A percentile compares a stretch with the other conserved stretches of the same genome.
Evolutionary conservation across 2,888 invertebrate genomes (phyloP).

Genomic region (Phragmatobia fuliginosa): DNA sequence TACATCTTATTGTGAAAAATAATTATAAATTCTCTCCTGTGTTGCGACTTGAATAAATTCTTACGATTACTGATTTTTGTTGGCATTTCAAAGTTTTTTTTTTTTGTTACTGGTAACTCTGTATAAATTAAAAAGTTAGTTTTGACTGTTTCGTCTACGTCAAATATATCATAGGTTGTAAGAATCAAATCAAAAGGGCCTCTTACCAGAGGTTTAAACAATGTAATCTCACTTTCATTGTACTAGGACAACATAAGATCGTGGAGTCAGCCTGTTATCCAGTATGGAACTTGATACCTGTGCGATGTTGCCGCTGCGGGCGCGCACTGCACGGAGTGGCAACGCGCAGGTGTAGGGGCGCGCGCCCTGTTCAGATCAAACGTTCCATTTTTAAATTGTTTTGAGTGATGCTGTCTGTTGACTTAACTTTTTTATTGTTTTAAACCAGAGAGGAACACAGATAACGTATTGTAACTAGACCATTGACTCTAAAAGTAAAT

Average conservation of each 20-base stretch:
- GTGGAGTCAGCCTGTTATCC: conserved; percentile 11
- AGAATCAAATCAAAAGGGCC: neutral
- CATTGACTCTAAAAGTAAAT: conserved; percentile 1
- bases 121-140: neutral
- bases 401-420: neutral
- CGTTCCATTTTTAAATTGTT: conserved; percentile 15
- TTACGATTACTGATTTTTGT: neutral
- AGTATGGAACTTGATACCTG: conserved; percentile 36
- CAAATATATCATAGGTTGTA: too few species aligned
- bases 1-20: too few species aligned
- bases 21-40: neutral
- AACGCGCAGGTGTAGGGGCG: conserved; percentile 51
- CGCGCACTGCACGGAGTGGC: conserved; percentile 47
- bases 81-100: neutral
- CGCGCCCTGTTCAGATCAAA: conserved; percentile 33
- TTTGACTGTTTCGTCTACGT: neutral
- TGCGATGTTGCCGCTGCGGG: conserved; percentile 56
- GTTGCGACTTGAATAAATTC: too few species aligned
- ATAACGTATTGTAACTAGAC: neutral
- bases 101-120: neutral
- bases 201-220: neutral
- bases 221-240: conserved; percentile 10
- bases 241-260: conserved; percentile 26
- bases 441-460: neutral
- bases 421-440: neutral